Conservation (phyloP, 2,888 invertebrate genomes). For the Adela reaumurella region DNA sequence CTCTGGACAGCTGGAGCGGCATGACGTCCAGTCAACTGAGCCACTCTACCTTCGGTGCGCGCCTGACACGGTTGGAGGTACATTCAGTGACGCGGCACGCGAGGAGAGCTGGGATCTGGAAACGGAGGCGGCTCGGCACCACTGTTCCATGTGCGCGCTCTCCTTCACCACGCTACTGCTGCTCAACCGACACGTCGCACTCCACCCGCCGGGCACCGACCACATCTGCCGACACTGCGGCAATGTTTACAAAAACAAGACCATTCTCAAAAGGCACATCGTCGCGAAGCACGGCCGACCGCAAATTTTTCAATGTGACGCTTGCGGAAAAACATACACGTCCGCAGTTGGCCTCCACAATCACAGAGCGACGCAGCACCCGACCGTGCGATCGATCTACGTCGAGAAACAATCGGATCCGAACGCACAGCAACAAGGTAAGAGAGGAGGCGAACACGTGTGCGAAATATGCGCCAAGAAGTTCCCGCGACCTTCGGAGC, state of each 20-base stretch:
- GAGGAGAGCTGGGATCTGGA: background rate
- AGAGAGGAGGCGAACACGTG: background rate
- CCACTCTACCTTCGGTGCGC: background rate
- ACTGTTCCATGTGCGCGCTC: background rate
- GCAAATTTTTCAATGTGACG: constrained; percentile 19
- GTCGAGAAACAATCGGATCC: too few species aligned
- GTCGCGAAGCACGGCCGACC: constrained; percentile 23
- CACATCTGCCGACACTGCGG: constrained; percentile 13
- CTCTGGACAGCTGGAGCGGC: background rate
- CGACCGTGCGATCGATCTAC: background rate
- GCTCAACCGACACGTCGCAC: background rate
- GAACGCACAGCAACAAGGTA: too few species aligned
- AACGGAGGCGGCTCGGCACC: background rate
- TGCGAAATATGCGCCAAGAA: background rate
- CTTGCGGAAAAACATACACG: constrained; percentile 24
- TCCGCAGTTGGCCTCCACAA: background rate
- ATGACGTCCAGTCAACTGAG: background rate
- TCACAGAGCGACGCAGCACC: background rate
- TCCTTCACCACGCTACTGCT: background rate
- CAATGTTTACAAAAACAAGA: constrained; percentile 10
- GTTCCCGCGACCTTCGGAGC: background rate
- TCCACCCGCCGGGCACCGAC: background rate
- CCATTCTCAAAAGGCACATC: constrained; percentile 18
- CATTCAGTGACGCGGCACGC: background rate
- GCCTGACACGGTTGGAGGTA: background rate